Percentiles rank a stretch among this genome's conserved stretches.
Evolutionary conservation across 2,888 invertebrate species (phyloP).

Genomic region (Pachliopta kotzebuea): DNA sequence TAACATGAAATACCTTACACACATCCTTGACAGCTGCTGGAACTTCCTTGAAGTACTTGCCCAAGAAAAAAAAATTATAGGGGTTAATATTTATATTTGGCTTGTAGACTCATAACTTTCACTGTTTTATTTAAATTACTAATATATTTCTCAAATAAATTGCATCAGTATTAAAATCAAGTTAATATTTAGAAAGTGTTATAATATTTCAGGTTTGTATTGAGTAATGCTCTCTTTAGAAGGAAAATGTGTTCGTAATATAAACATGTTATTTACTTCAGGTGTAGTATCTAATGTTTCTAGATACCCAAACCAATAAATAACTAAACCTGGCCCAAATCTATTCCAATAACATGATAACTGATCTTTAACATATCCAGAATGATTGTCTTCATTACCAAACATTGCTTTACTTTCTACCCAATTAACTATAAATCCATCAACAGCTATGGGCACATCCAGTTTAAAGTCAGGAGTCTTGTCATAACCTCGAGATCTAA

Average conservation of each 20-base stretch:
- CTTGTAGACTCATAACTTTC: no score
- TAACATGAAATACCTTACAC: no score
- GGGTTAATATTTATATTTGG: no score
- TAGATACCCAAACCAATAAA: conserved; percentile 96
- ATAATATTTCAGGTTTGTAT: conserved; percentile 59
- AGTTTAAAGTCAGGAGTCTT: conserved; percentile 97
- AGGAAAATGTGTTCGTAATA: conserved; percentile 79
- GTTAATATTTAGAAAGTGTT: neutral
- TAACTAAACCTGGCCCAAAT: conserved; percentile 96
- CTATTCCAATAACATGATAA: conserved; percentile 95
- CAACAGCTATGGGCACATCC: conserved; percentile 92
- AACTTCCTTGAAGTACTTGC: no score
- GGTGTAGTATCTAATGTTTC: conserved; percentile 85
- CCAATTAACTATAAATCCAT: conserved; percentile 94
- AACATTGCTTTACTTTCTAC: conserved; percentile 98
- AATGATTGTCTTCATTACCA: conserved; percentile 91
- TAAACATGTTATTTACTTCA: conserved; percentile 82
- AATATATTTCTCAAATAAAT: neutral
- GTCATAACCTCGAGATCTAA: conserved; percentile 92
- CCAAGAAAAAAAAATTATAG: no score
- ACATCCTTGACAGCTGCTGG: no score
- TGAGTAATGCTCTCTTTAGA: conserved; percentile 69
- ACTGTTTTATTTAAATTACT: neutral
- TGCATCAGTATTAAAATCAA: neutral
- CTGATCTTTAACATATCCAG: conserved; percentile 90